phyloP scores from a whole-genome alignment of 1,140 invertebrate species.

The Penaeus vannamei region DNA sequence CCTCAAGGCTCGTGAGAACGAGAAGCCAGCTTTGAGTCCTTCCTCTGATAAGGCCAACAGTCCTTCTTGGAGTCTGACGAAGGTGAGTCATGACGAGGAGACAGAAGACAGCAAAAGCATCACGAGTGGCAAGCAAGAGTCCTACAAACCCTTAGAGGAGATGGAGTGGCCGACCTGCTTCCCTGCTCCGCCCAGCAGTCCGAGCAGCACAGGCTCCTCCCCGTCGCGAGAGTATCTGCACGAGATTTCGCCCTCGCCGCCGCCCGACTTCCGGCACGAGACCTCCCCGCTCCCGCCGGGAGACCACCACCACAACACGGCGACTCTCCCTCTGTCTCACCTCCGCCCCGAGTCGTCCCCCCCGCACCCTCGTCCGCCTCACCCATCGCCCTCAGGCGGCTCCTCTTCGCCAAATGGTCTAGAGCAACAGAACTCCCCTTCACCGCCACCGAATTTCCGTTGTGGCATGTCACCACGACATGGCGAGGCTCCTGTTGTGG shows the following conservation, averaged over 20 bases:
- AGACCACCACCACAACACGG: constrained; percentile 41
- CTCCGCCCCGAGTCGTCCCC: not conserved
- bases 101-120: constrained; percentile 51
- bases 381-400: constrained; percentile 6
- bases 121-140: constrained; percentile 43
- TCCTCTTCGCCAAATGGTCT: constrained; percentile 19
- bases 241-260: constrained; percentile 56
- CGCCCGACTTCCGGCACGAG: constrained; percentile 56
- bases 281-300: constrained; percentile 50
- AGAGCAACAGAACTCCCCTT: constrained; percentile 29
- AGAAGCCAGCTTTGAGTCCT: constrained; percentile 51
- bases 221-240: constrained; percentile 52
- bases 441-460: constrained; percentile 49
- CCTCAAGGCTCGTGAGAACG: constrained; percentile 35
- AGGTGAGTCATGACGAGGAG: constrained; percentile 51
- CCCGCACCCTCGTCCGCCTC: not conserved
- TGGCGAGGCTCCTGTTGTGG: not conserved
- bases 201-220: constrained; percentile 44
- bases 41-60: constrained; percentile 57
- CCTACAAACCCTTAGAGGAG: constrained; percentile 55
- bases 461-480: not conserved
- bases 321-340: constrained; percentile 47
- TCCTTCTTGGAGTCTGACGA: constrained; percentile 55
- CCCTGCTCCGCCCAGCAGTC: constrained; percentile 60
- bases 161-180: constrained; percentile 55